Percentiles rank a stretch among this genome's conserved stretches.
These are phyloP conservation scores for Fragum fragum DNA, from an alignment of 2,888 invertebrate species.

Conservation along the genomic window DNA sequence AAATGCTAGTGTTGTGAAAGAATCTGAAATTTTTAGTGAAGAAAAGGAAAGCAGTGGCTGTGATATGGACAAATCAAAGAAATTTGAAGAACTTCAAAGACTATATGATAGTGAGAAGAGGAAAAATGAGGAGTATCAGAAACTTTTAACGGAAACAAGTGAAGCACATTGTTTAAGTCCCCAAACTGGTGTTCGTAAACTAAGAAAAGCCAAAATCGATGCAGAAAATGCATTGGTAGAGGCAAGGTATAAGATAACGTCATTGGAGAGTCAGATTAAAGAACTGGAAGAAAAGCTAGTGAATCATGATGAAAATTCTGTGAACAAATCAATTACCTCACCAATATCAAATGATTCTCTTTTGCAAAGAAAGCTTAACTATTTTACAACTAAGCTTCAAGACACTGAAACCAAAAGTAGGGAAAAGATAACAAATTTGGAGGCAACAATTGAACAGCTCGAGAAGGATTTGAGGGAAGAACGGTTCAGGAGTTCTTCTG, in stretches of 20 bases:
- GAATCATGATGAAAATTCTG: constrained; percentile 37
- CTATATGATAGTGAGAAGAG: constrained; percentile 45
- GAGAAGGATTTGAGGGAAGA: constrained; percentile 50
- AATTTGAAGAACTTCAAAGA: constrained; percentile 39
- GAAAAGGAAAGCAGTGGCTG: constrained; percentile 21
- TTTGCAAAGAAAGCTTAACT: constrained; percentile 65
- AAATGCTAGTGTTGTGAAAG: constrained; percentile 40
- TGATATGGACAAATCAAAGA: constrained; percentile 31
- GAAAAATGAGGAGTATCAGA: constrained; percentile 61
- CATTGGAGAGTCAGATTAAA: constrained; percentile 59
- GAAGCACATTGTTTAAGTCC: constrained; percentile 64
- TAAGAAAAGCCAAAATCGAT: constrained; percentile 75
- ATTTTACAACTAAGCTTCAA: constrained; percentile 47
- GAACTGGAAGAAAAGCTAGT: constrained; percentile 39
- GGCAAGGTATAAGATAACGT: constrained; percentile 63
- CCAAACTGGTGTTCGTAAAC: constrained; percentile 56
- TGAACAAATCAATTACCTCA: constrained; percentile 16
- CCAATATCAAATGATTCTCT: constrained; percentile 37
- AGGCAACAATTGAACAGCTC: constrained; percentile 64
- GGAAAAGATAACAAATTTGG: constrained; percentile 63
- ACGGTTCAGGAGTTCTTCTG: constrained; percentile 10
- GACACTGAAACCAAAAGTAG: constrained; percentile 57
- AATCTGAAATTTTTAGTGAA: constrained; percentile 29
- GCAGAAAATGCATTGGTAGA: constrained; percentile 60
- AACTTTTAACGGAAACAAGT: constrained; percentile 45